A percentile compares a stretch with the other conserved stretches of the same genome.
phyloP scores from a whole-genome alignment of 2,888 invertebrate genomes.

The Pristionchus fissidentatus region DNA sequence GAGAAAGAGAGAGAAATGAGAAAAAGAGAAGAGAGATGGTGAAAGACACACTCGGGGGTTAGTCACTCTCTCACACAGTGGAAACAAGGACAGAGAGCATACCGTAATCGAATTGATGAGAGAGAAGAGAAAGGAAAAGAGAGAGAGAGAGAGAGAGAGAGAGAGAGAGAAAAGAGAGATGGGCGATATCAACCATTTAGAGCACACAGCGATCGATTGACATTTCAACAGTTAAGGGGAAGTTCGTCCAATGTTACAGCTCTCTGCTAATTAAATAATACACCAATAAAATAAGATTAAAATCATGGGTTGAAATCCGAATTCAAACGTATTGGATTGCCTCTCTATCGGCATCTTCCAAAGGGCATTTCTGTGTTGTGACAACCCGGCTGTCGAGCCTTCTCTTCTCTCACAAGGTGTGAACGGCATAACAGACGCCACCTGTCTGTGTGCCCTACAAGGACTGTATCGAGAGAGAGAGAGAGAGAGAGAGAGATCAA shows the following conservation, averaged over 20 bases:
- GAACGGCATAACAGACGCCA: constrained; percentile 42
- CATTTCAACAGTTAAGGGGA: not conserved
- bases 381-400: constrained; percentile 31
- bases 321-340: not conserved
- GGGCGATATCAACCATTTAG: not conserved
- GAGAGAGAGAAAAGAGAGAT: not conserved
- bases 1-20: constrained; percentile 8
- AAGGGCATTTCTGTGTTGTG: not conserved
- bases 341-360: constrained; percentile 5
- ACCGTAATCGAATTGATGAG: constrained; percentile 13
- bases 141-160: constrained; percentile 15
- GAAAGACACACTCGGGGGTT: not conserved
- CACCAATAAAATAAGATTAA: no score
- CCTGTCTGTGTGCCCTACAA: constrained; percentile 36
- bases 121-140: not conserved
- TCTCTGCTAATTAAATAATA: no score
- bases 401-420: constrained; percentile 4
- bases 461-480: not conserved
- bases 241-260: no score
- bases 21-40: not conserved
- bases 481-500: constrained; percentile 20
- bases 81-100: not conserved
- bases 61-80: no score
- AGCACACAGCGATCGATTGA: not conserved
- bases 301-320: not conserved